These are phyloP conservation scores for Liodrosophila aerea DNA, from an alignment of 2,888 invertebrate species.

Conservation along the genomic window DNA sequence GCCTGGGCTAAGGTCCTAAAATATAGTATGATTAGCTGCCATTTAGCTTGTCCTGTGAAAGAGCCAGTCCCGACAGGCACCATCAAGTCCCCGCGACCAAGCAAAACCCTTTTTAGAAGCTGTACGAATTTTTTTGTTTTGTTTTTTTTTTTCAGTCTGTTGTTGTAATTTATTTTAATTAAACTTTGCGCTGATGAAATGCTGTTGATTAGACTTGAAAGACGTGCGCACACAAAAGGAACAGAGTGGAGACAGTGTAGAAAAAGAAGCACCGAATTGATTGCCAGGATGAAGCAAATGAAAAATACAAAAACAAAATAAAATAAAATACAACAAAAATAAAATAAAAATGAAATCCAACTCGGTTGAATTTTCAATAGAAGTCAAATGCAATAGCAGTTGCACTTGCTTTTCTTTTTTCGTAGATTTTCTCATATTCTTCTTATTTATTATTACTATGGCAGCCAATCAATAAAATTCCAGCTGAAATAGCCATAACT, in stretches of 20 bases:
- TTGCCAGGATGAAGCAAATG: constrained; percentile 5
- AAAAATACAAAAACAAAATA: constrained; percentile 4
- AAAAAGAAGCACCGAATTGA: constrained; percentile 11
- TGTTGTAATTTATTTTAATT: constrained; percentile 74
- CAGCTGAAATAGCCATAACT: constrained; percentile 19
- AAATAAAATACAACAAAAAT: background rate
- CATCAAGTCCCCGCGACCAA: background rate
- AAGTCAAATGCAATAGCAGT: constrained; percentile 17
- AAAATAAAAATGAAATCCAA: constrained; percentile 1
- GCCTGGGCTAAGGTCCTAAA: constrained; percentile 51
- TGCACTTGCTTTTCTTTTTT: constrained; percentile 16
- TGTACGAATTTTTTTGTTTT: constrained; percentile 31
- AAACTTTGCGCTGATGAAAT: constrained; percentile 75
- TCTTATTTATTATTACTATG: constrained; percentile 20
- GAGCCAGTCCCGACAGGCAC: constrained; percentile 2
- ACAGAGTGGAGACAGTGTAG: constrained; percentile 4
- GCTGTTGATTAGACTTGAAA: constrained; percentile 71
- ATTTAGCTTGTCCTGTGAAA: constrained; percentile 51
- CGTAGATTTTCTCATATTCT: background rate
- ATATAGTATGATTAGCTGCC: constrained; percentile 71
- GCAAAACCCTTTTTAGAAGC: constrained; percentile 58
- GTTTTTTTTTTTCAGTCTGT: constrained; percentile 36
- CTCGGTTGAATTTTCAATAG: background rate
- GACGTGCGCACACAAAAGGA: constrained; percentile 40
- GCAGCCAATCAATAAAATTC: constrained; percentile 28